Conservation (phyloP, 1,140 invertebrate genomes). For the Reticulitermes speratus region DNA sequence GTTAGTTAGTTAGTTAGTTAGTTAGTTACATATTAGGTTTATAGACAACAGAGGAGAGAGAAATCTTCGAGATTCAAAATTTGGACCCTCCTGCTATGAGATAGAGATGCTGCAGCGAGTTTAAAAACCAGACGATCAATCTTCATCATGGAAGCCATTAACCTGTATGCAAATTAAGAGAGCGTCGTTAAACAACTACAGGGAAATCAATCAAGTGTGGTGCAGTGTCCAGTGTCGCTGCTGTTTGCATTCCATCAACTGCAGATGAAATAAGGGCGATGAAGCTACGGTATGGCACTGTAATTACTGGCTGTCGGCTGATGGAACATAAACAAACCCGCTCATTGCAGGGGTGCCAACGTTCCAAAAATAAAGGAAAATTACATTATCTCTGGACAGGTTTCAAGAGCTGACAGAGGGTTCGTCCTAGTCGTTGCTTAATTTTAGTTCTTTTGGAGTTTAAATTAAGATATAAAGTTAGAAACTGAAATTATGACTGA, state of each 20-base stretch:
- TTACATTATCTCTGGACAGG: not conserved
- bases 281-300: not conserved
- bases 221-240: not conserved
- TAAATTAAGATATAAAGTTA: too few relatives aligned
- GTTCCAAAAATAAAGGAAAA: not conserved
- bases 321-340: conserved; percentile 15
- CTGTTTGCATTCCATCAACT: conserved; percentile 6
- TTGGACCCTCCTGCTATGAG: not conserved
- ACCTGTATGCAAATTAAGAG: conserved; percentile 10
- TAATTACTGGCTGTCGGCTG: conserved; percentile 10
- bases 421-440: not conserved
- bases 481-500: too few relatives aligned
- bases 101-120: conserved; percentile 4
- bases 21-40: too few relatives aligned
- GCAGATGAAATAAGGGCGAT: not conserved
- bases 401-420: not conserved
- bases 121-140: conserved; percentile 17
- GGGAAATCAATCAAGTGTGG: conserved; percentile 14
- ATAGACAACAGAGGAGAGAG: not conserved
- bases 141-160: conserved; percentile 6
- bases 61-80: not conserved
- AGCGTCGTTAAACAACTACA: not conserved
- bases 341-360: not conserved
- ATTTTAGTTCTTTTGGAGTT: not conserved
- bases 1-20: too few relatives aligned